Conservation (phyloP, 2,888 invertebrate species). For the Lamellibrachia columna region DNA sequence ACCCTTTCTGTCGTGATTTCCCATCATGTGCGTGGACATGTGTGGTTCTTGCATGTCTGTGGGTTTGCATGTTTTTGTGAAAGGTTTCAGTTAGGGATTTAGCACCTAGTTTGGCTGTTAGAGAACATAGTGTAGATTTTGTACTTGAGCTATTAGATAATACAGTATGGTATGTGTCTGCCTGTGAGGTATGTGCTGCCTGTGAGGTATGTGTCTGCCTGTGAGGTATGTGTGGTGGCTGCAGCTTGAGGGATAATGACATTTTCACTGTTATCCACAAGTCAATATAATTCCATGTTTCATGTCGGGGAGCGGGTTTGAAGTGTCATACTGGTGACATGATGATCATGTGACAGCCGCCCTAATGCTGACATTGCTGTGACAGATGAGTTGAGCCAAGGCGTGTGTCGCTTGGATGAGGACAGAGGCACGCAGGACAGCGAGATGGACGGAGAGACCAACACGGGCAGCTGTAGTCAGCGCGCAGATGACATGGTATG, state of each 20-base stretch:
- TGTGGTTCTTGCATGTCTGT: not conserved
- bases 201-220: not conserved
- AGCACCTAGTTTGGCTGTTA: too few relatives aligned
- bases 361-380: not conserved
- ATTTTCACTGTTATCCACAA: too few relatives aligned
- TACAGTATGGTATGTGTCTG: not conserved
- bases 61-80: not conserved
- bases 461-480: constrained; percentile 33
- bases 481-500: not conserved
- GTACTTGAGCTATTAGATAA: not conserved
- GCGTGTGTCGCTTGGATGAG: constrained; percentile 42
- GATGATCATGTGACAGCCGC: not conserved
- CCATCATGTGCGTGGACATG: not conserved
- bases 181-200: not conserved
- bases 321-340: not conserved
- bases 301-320: not conserved
- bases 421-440: constrained; percentile 31
- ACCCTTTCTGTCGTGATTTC: not conserved
- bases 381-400: constrained; percentile 44
- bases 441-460: constrained; percentile 25
- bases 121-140: too few relatives aligned
- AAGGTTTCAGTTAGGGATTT: not conserved
- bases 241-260: too few relatives aligned
- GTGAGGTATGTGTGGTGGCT: not conserved
- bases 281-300: too few relatives aligned